Evolutionary conservation across 2,888 invertebrate genomes (phyloP).

Genomic region (Cantharis nigra): DNA sequence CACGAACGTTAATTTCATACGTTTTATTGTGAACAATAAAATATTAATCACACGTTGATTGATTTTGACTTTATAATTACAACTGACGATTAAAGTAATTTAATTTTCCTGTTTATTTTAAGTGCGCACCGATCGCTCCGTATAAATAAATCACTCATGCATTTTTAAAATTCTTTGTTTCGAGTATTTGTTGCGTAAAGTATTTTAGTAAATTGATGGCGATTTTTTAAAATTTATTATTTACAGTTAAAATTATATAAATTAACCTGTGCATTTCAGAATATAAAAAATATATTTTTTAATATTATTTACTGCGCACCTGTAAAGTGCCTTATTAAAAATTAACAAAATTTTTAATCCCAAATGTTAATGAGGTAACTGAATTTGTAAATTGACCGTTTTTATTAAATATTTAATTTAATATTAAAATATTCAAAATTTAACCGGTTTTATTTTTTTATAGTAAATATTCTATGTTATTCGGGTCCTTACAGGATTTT

Average conservation of each 20-base stretch:
- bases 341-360: background rate
- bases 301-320: background rate
- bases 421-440: background rate
- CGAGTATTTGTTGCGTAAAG: background rate
- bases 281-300: background rate
- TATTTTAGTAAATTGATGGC: background rate
- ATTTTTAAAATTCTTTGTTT: background rate
- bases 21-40: background rate
- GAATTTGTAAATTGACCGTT: background rate
- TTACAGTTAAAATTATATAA: background rate
- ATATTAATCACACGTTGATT: background rate
- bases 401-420: background rate
- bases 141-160: background rate
- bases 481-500: background rate
- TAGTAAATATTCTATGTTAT: background rate
- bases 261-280: background rate
- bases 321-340: background rate
- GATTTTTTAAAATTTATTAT: background rate
- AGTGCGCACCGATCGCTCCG: background rate
- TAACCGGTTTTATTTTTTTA: background rate
- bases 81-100: background rate
- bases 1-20: background rate
- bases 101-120: background rate
- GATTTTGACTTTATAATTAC: background rate
- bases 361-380: background rate